These are phyloP conservation scores for Synergus itoensis DNA, from an alignment of 2,888 invertebrate genomes.

Conservation along the genomic window DNA sequence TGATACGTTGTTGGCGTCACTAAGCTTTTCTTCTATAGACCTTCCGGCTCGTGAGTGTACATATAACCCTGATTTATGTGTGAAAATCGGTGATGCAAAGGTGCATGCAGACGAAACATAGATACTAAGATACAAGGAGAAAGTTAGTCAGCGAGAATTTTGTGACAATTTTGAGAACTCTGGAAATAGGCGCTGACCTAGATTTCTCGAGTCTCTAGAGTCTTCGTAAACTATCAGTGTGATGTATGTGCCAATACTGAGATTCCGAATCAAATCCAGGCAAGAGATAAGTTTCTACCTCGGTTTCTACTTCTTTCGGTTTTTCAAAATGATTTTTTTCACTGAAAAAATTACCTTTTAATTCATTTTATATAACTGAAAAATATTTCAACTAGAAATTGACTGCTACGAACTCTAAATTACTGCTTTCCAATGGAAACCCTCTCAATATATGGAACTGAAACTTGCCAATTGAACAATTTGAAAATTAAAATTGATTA, in stretches of 20 bases:
- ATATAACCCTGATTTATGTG: conserved; percentile 23
- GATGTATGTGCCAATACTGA: conserved; percentile 20
- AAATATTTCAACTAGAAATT: too few relatives aligned
- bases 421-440: too few relatives aligned
- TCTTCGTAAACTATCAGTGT: not conserved
- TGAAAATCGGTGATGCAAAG: conserved; percentile 35
- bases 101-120: conserved; percentile 13
- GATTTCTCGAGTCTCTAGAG: not conserved
- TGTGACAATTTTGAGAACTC: conserved; percentile 42
- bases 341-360: not conserved
- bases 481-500: too few relatives aligned
- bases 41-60: conserved; percentile 23
- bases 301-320: not conserved
- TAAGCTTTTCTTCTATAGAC: conserved; percentile 40
- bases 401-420: too few relatives aligned
- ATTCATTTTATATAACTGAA: too few relatives aligned
- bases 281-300: not conserved
- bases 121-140: conserved; percentile 22
- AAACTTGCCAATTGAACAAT: too few relatives aligned
- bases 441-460: too few relatives aligned
- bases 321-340: not conserved
- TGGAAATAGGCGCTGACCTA: conserved; percentile 45
- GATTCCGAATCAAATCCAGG: conserved; percentile 1
- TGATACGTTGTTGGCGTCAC: conserved; percentile 42
- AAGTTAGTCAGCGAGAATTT: conserved; percentile 42